Conservation (phyloP, 2,888 invertebrate genomes). For the Barypeithes pellucidus region DNA sequence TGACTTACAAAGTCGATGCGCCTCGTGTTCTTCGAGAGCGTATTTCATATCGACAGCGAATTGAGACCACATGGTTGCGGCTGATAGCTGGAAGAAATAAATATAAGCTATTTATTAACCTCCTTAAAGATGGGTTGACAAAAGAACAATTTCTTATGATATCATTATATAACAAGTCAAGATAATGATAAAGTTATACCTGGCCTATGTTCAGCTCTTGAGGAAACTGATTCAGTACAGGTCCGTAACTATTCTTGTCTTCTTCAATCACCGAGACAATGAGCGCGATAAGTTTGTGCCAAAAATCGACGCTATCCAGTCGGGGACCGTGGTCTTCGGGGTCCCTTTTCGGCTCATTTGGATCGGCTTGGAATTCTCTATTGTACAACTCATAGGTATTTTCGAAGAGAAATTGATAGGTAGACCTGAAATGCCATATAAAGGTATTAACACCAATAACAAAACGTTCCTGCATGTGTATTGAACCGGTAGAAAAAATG, state of each 20-base stretch:
- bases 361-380: slow-evolving; percentile 92
- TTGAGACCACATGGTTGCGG: slow-evolving; percentile 97
- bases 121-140: no score
- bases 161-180: no score
- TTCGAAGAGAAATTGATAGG: slow-evolving; percentile 99
- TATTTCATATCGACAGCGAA: slow-evolving; percentile 98
- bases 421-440: slow-evolving; percentile 78
- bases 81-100: slow-evolving; percentile 85
- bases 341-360: slow-evolving; percentile 90
- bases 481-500: no score
- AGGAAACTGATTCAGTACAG: slow-evolving; percentile 98
- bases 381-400: slow-evolving; percentile 98
- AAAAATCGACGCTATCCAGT: slow-evolving; percentile 94
- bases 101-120: no score
- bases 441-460: no score
- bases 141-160: no score
- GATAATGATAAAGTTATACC: no score
- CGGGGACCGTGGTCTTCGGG: slow-evolving; percentile 90
- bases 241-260: slow-evolving; percentile 97
- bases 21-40: slow-evolving; percentile 98
- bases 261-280: slow-evolving; percentile 99
- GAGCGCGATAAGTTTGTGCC: slow-evolving; percentile 97
- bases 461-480: no score
- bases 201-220: slow-evolving; percentile 99
- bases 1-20: slow-evolving; percentile 95